Evolutionary conservation across 2,888 invertebrate genomes (phyloP).

Genomic region (Geotrupes spiniger): DNA sequence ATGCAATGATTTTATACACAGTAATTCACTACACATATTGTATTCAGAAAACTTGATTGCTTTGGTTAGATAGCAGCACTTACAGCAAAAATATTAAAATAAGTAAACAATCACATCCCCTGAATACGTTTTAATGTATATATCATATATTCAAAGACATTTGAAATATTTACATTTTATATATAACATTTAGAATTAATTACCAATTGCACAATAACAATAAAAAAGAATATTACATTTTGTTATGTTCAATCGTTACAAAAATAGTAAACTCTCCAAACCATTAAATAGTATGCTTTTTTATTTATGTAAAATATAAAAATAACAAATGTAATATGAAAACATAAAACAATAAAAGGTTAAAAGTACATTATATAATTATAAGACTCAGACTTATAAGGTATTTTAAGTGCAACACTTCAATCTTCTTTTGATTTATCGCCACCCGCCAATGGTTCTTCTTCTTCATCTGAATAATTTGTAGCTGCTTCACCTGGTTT

Average conservation of each 20-base stretch:
- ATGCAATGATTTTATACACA: no score
- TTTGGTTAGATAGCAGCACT: no score
- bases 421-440: conserved; percentile 45
- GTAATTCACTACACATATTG: no score
- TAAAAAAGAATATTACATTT: conserved; percentile 12
- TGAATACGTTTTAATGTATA: background rate
- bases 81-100: no score
- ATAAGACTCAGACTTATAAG: conserved; percentile 20
- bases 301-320: conserved; percentile 23
- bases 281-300: conserved; percentile 14
- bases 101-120: no score
- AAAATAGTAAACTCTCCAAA: conserved; percentile 18
- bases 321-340: conserved; percentile 14
- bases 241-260: conserved; percentile 12
- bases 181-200: conserved; percentile 13
- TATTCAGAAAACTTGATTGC: no score
- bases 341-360: conserved; percentile 19
- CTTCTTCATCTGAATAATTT: conserved; percentile 89
- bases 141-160: background rate
- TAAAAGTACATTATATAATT: conserved; percentile 18
- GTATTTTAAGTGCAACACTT: conserved; percentile 10
- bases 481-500: conserved; percentile 89
- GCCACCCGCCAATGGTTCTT: conserved; percentile 56
- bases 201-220: conserved; percentile 15
- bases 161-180: conserved; percentile 18